These are phyloP conservation scores for Melanotaenia trifasciata DNA, from an alignment of 2,797 vertebrate genomes.

Conservation along the genomic window DNA sequence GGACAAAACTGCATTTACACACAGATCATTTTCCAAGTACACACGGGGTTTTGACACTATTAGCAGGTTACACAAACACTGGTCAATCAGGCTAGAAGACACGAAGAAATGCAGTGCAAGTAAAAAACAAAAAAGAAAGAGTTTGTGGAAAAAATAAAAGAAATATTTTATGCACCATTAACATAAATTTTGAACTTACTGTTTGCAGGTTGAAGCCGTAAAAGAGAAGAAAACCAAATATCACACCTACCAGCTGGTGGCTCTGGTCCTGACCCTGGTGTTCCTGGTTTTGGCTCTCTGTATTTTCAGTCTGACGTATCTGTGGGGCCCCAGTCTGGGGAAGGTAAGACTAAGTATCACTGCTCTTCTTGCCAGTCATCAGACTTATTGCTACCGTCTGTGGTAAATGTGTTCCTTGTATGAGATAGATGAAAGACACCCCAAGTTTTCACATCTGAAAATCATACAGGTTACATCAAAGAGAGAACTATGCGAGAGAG, in stretches of 20 bases:
- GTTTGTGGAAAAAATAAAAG: not conserved
- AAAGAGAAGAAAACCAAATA: constrained; percentile 82
- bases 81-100: not conserved
- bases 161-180: not conserved
- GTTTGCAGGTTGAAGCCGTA: constrained; percentile 85
- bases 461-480: constrained; percentile 61
- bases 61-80: too few relatives aligned
- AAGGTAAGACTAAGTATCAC: constrained; percentile 84
- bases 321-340: constrained; percentile 86
- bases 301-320: constrained; percentile 86
- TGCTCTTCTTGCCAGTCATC: constrained; percentile 27
- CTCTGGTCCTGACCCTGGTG: constrained; percentile 82
- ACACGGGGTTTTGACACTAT: too few relatives aligned
- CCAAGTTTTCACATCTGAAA: constrained; percentile 54
- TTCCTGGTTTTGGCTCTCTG: constrained; percentile 85
- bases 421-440: constrained; percentile 59
- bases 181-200: constrained; percentile 12
- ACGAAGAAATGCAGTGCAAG: not conserved
- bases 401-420: constrained; percentile 46
- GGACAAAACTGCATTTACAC: too few relatives aligned
- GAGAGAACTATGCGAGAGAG: constrained; percentile 26
- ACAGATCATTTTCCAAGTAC: too few relatives aligned
- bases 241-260: constrained; percentile 84
- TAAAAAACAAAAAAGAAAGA: not conserved
- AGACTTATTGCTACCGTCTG: constrained; percentile 44